Evolutionary conservation across 2,113 vertebrate genomes (phyloP), one percentile per base, ranked within the genome.

Genomic region (Probosciger aterrimus): DNA sequence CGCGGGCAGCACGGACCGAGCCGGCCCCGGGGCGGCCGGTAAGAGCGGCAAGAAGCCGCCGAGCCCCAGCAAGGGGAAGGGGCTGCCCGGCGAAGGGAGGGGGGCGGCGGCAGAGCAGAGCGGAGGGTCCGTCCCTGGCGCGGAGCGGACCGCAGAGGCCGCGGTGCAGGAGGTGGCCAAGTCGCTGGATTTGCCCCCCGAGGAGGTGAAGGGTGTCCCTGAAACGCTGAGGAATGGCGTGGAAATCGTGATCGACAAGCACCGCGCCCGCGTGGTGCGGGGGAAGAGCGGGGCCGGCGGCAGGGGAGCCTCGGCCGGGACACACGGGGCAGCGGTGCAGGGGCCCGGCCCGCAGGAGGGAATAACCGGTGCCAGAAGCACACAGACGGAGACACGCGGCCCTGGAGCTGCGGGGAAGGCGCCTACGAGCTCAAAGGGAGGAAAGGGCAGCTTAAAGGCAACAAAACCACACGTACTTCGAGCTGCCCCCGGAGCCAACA

Each of bases 401-500:
- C 50, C 1, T 2, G 55, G 14, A 31, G 47, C 75, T 8, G 44
- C 2, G 3, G 30, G 35, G 37, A 22, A 1, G 0, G 8, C 7
- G 2, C 1, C 69, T 2, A 47, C 18, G 14, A 23, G 60, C 49
- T 14, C 41, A 15, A 4, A 65, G 64, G 52, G 33, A n/a, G 44
- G 0, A 7, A 73, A 87, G 16, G 31, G 18, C 35, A 1, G 4
- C 6, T 35, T 41, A 28, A 88, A 92, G 46, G 63, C 81, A 5
- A 4, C 23, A 20, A 14, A 74, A 31, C 3, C 2, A 3, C 9
- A 15, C 1, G 0, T 3, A 0, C n/a, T 11, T 14, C 4, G 0
- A 5, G 68, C 31, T 28, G 7, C 14, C 8, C 37, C 27, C 10
- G 3, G 27, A 44, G n/a, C 68, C 28, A 59, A 3, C 49, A 11